Conservation (phyloP, 2,888 invertebrate species). For the Gymnoscelis rufifasciata region DNA sequence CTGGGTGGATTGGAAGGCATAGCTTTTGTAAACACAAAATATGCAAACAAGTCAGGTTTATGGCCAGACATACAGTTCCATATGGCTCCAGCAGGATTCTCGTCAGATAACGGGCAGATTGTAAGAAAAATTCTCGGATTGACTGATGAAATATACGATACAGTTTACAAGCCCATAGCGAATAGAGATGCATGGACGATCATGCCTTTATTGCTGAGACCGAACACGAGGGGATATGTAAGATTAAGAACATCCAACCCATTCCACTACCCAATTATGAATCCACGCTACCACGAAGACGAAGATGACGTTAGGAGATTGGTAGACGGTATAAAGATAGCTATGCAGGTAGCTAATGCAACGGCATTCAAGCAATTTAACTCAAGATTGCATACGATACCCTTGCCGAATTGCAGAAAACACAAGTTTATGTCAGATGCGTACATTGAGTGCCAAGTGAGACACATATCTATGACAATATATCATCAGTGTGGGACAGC, state of each 20-base stretch:
- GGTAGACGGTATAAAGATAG: slow-evolving; percentile 91
- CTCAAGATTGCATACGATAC: slow-evolving; percentile 85
- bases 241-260: slow-evolving; percentile 89
- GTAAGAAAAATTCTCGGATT: slow-evolving; percentile 88
- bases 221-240: slow-evolving; percentile 88
- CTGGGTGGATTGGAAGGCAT: slow-evolving; percentile 92
- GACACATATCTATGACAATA: slow-evolving; percentile 93
- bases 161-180: slow-evolving; percentile 88
- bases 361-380: slow-evolving; percentile 89
- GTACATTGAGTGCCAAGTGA: slow-evolving; percentile 92
- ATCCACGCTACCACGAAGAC: slow-evolving; percentile 95
- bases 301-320: slow-evolving; percentile 86
- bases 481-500: slow-evolving; percentile 94
- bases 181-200: slow-evolving; percentile 90
- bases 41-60: slow-evolving; percentile 85
- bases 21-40: slow-evolving; percentile 91
- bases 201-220: slow-evolving; percentile 89
- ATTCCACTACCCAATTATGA: slow-evolving; percentile 90
- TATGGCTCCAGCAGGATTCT: slow-evolving; percentile 93
- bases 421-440: slow-evolving; percentile 86
- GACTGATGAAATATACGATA: slow-evolving; percentile 88
- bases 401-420: slow-evolving; percentile 88
- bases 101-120: slow-evolving; percentile 87
- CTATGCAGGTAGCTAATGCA: slow-evolving; percentile 84
- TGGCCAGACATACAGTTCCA: slow-evolving; percentile 96